Evolutionary conservation across 1,140 invertebrate species (phyloP).

Genomic region (Aphis gossypii): DNA sequence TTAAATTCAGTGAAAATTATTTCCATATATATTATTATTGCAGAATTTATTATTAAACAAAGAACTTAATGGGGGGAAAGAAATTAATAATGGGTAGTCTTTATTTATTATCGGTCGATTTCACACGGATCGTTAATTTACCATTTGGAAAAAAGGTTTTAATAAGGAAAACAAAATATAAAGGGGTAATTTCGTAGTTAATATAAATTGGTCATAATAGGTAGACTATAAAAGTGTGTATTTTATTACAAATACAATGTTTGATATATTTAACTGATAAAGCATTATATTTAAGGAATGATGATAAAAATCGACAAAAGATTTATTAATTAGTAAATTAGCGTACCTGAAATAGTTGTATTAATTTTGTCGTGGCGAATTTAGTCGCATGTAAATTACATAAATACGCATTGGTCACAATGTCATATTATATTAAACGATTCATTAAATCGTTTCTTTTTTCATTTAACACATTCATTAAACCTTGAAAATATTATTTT

Average conservation of each 20-base stretch:
- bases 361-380: background rate
- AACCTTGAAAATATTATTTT: too few relatives aligned
- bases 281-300: background rate
- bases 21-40: too few relatives aligned
- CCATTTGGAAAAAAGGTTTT: background rate
- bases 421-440: background rate
- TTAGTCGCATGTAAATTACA: background rate
- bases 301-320: background rate
- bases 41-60: background rate
- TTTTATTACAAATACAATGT: background rate
- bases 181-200: background rate
- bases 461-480: background rate
- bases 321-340: background rate
- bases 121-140: background rate
- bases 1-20: too few relatives aligned
- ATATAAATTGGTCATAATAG: background rate
- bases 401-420: too few relatives aligned
- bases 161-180: background rate
- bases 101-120: slow-evolving; percentile 13
- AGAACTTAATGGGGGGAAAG: background rate
- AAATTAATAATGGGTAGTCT: background rate
- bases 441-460: background rate
- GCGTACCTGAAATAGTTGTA: background rate
- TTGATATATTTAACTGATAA: background rate
- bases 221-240: background rate